These are phyloP conservation scores for Penaeus vannamei DNA, from an alignment of 1,140 invertebrate species.

Conservation along the genomic window DNA sequence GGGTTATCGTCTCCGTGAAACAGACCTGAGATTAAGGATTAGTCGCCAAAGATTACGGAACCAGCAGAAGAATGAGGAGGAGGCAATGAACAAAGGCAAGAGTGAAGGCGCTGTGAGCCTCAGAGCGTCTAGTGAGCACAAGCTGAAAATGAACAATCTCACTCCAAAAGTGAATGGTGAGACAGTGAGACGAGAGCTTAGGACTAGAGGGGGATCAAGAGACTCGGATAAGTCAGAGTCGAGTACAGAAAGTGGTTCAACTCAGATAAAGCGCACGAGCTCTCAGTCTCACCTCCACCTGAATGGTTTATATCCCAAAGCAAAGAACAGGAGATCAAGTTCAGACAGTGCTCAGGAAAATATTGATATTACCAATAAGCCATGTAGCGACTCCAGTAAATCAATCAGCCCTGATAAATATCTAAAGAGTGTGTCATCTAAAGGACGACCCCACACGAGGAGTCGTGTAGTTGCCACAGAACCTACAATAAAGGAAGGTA, in stretches of 20 bases:
- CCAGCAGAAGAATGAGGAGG: slow-evolving; percentile 55
- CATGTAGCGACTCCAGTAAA: slow-evolving; percentile 40
- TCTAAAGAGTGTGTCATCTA: slow-evolving; percentile 29
- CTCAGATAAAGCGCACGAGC: slow-evolving; percentile 54
- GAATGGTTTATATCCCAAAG: slow-evolving; percentile 66
- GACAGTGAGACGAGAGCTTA: slow-evolving; percentile 54
- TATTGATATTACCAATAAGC: slow-evolving; percentile 52
- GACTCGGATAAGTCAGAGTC: slow-evolving; percentile 66
- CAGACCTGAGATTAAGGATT: slow-evolving; percentile 86
- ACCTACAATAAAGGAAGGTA: slow-evolving; percentile 35
- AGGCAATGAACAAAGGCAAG: slow-evolving; percentile 51
- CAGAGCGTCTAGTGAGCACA: slow-evolving; percentile 41
- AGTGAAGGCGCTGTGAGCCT: slow-evolving; percentile 52
- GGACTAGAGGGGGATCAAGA: slow-evolving; percentile 63
- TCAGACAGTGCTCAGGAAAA: slow-evolving; percentile 65
- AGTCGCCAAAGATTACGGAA: slow-evolving; percentile 62
- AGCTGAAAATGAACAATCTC: slow-evolving; percentile 48
- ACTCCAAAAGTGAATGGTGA: slow-evolving; percentile 48
- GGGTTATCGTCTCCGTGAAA: slow-evolving; percentile 92
- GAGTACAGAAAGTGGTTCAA: slow-evolving; percentile 43
- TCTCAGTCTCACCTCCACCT: slow-evolving; percentile 49
- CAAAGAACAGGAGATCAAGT: slow-evolving; percentile 67
- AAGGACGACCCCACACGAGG: slow-evolving; percentile 46
- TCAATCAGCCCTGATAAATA: slow-evolving; percentile 13
- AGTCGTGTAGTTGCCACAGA: slow-evolving; percentile 48